Evolutionary conservation across 2,113 vertebrate species (phyloP).

Genomic region (Sylvilagus bachmani): DNA sequence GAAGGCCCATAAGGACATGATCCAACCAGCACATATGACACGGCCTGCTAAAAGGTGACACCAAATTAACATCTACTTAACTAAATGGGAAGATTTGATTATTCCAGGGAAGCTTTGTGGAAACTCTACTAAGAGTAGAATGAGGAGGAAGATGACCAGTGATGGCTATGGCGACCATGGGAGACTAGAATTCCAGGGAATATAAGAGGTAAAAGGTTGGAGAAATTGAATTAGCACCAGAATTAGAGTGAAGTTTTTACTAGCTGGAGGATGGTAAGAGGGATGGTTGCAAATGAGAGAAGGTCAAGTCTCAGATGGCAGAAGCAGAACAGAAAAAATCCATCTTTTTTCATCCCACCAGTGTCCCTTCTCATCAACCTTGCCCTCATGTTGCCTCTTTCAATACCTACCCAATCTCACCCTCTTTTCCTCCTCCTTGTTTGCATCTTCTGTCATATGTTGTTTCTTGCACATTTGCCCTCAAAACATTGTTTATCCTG

Average conservation of each 20-base stretch:
- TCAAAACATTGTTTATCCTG: not conserved
- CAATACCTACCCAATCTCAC: not conserved
- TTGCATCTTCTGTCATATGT: not conserved
- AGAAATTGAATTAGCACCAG: not conserved
- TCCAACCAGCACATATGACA: not conserved
- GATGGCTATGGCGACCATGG: not conserved
- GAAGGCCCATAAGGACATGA: not conserved
- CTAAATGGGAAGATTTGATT: not conserved
- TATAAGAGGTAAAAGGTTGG: not conserved
- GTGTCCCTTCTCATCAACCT: not conserved
- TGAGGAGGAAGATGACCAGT: not conserved
- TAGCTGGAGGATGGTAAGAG: not conserved
- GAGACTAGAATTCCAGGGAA: not conserved
- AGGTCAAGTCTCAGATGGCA: not conserved
- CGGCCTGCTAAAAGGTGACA: not conserved
- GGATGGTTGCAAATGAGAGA: not conserved
- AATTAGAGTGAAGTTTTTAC: conserved; percentile 15
- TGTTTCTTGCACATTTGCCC: not conserved
- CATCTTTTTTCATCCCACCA: not conserved
- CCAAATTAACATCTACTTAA: conserved; percentile 10
- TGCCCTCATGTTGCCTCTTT: not conserved
- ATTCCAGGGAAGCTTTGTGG: conserved; percentile 16
- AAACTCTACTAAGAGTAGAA: not conserved
- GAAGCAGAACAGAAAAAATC: not conserved
- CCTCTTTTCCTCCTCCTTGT: not conserved